These are phyloP conservation scores for Perdix hodgsoniae DNA, from an alignment of 2,797 vertebrate genomes.

Conservation along the genomic window DNA sequence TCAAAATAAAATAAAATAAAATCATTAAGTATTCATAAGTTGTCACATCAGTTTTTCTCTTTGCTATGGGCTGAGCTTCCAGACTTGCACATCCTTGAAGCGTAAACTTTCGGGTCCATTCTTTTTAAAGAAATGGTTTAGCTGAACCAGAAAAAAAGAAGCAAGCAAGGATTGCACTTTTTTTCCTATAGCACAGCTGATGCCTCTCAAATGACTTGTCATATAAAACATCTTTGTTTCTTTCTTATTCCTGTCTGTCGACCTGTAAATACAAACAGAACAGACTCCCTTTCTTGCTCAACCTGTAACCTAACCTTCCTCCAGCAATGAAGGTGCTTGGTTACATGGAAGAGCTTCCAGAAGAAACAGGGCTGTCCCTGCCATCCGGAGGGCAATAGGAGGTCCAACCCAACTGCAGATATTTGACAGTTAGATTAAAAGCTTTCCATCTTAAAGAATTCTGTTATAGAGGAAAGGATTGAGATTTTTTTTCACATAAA, in stretches of 20 bases:
- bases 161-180: not conserved
- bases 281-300: constrained; percentile 37
- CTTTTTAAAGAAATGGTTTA: not conserved
- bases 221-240: constrained; percentile 56
- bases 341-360: not conserved
- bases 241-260: not conserved
- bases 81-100: not conserved
- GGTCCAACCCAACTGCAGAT: not conserved
- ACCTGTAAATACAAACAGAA: not conserved
- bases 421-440: not conserved
- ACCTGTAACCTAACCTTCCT: constrained; percentile 14
- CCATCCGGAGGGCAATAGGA: not conserved
- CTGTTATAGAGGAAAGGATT: rapidly evolving
- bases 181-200: not conserved
- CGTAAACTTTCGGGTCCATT: not conserved
- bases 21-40: not conserved
- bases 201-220: constrained; percentile 19
- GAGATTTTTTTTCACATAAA: too few species aligned
- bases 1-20: not conserved
- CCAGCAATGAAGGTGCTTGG: not conserved
- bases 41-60: rapidly evolving
- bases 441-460: not conserved
- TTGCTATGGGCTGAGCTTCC: not conserved
- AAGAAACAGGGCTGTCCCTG: not conserved
- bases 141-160: not conserved